Percentiles rank a stretch among this genome's conserved stretches.
Evolutionary conservation across 2,113 vertebrate species (phyloP).

Genomic region (Etia nguti): DNA sequence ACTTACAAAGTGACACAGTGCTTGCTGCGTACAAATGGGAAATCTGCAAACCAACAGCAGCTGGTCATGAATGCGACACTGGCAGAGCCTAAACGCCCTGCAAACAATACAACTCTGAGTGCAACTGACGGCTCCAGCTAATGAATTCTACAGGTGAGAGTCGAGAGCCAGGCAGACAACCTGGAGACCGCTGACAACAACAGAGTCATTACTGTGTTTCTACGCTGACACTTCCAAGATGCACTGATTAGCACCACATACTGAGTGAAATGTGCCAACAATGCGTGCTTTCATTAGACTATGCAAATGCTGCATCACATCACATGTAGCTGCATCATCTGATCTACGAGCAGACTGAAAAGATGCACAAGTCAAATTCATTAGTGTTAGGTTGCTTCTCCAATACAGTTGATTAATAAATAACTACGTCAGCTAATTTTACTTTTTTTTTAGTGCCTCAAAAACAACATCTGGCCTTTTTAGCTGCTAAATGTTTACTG

Average conservation of each 20-base stretch:
- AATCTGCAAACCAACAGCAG: slow-evolving; percentile 57
- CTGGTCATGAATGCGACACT: slow-evolving; percentile 54
- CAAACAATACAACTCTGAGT: slow-evolving; percentile 22
- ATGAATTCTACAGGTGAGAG: slow-evolving; percentile 51
- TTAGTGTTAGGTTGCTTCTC: background rate
- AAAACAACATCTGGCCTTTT: background rate
- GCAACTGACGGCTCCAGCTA: slow-evolving; percentile 22
- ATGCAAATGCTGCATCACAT: background rate
- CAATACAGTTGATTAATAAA: background rate
- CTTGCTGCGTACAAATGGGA: slow-evolving; percentile 47
- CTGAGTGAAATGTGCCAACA: slow-evolving; percentile 2
- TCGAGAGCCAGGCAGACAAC: background rate
- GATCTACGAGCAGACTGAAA: background rate
- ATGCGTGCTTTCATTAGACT: background rate
- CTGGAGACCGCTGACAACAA: slow-evolving; percentile 19
- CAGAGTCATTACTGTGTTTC: background rate
- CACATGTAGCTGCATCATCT: background rate
- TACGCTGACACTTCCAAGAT: background rate
- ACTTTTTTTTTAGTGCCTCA: background rate
- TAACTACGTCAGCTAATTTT: background rate
- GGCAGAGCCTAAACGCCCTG: slow-evolving; percentile 31
- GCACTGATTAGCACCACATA: slow-evolving; percentile 1
- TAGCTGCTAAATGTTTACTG: background rate
- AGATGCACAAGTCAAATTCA: background rate
- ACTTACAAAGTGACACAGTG: slow-evolving; percentile 52